A percentile compares a stretch with the other conserved stretches of the same genome.
phyloP scores from a whole-genome alignment of 2,113 vertebrate genomes.

The Pardalotus punctatus region DNA sequence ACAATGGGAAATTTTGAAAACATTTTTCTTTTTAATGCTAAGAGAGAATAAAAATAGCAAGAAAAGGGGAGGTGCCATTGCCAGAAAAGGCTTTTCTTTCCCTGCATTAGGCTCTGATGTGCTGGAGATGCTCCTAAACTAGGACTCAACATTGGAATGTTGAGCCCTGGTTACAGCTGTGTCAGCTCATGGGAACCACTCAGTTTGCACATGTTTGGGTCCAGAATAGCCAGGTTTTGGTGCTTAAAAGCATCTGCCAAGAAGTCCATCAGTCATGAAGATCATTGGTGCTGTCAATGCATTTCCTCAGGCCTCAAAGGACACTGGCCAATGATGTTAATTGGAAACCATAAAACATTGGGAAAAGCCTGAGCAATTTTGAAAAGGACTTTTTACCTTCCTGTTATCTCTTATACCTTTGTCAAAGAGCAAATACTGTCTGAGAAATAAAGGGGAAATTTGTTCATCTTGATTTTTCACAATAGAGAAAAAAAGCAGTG shows the following conservation, averaged over 20 bases:
- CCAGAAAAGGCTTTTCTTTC: background rate
- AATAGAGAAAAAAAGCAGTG: background rate
- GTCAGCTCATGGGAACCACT: background rate
- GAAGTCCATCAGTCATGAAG: background rate
- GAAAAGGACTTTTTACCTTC: background rate
- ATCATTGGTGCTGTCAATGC: background rate
- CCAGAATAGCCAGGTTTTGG: background rate
- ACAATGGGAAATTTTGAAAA: background rate
- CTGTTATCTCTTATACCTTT: background rate
- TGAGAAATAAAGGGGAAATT: background rate
- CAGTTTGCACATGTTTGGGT: background rate
- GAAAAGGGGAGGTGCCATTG: background rate
- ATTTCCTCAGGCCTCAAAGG: background rate
- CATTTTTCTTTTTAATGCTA: background rate
- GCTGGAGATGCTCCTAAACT: background rate
- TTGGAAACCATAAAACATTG: background rate
- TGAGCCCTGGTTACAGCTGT: background rate
- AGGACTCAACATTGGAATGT: background rate
- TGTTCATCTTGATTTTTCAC: background rate
- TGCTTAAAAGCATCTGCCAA: background rate
- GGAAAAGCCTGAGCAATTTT: background rate
- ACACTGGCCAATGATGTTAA: background rate
- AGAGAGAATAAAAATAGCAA: background rate
- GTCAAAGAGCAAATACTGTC: background rate
- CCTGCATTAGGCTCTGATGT: background rate